Percentiles rank a stretch among this genome's conserved stretches.
Evolutionary conservation across 2,797 vertebrate genomes (phyloP).

Genomic region (Mareca penelope): DNA sequence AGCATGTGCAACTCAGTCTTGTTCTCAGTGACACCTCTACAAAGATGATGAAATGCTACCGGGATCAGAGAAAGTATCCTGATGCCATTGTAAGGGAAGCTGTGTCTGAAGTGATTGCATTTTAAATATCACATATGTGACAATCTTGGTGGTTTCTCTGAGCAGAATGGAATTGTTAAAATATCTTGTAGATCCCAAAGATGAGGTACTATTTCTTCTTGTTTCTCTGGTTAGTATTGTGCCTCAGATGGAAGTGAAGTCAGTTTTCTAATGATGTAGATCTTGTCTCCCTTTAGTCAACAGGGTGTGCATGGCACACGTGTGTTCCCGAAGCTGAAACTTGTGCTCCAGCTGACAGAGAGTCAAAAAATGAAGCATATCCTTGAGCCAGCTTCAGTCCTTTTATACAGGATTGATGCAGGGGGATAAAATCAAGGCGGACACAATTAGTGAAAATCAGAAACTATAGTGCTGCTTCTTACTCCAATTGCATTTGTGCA

Average conservation of each 20-base stretch:
- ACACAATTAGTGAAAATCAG: slow-evolving; percentile 4
- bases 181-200: background rate
- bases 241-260: background rate
- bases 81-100: background rate
- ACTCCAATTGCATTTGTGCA: background rate
- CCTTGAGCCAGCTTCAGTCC: slow-evolving; percentile 22
- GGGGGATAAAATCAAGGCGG: background rate
- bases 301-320: background rate
- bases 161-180: background rate
- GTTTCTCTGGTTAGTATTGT: background rate
- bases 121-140: background rate
- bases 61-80: background rate
- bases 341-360: background rate
- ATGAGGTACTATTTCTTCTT: background rate
- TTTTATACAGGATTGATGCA: background rate
- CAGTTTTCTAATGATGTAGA: background rate
- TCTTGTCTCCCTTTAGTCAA: background rate
- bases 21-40: background rate
- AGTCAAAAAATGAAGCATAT: background rate
- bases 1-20: fast-evolving
- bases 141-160: background rate
- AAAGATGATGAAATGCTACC: background rate
- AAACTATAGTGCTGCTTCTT: background rate
- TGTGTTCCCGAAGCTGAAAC: background rate
- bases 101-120: background rate